Base-by-base conservation (phyloP, 2,113 vertebrate genomes). In the Centropus unirufus region DNA sequence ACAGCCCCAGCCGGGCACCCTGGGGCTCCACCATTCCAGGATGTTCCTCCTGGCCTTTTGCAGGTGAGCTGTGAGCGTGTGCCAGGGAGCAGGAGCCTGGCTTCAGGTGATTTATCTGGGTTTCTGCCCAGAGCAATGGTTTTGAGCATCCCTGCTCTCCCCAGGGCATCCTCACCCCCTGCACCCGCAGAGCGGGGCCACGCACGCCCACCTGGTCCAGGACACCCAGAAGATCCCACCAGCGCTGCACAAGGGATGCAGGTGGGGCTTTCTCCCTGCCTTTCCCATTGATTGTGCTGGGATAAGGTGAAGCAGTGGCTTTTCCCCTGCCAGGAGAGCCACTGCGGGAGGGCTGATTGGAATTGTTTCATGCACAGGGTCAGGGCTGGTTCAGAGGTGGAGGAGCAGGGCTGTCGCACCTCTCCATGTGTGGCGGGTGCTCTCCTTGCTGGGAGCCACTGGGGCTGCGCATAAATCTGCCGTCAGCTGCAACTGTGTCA, bases 381-480 rank as follows among this genome's bases (percentile, higher is more conserved):
- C 2, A 3, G 39, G 27, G 70, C 44, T 0, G 1, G 17, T 14
- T 18, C 1, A 4, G 52, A 14, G 8, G 4, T 57, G 12, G 6
- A 3, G 58, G n/a, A 22, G 47, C 0, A 5, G 32, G 18, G 83
- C 52, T 54, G 49, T 52, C 14, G 5, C 57, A 12, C 23, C 14
- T 47, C 68, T 51, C 73, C 1, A 0, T 11, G 5, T 1, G 52
- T 10, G 0, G n/a, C 1, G 0, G 6, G n/a, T 52, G 24, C 40
- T 91, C 69, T 62, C 46, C 80, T 73, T 3, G 30, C 87, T 7
- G 59, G 77, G 49, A 89, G 81, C 88, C 6, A 0, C 72, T 22
- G 62, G 64, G 58, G n/a, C 72, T 47, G 77, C 77, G 11, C 51
- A 22, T 92, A 91, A 96, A 95, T 68, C 85, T 13, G 0, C 40